Evolutionary conservation across 35 echinoderm and acorn worm genomes (phyloP).

Genomic region (Heliocidaris tuberculata): DNA sequence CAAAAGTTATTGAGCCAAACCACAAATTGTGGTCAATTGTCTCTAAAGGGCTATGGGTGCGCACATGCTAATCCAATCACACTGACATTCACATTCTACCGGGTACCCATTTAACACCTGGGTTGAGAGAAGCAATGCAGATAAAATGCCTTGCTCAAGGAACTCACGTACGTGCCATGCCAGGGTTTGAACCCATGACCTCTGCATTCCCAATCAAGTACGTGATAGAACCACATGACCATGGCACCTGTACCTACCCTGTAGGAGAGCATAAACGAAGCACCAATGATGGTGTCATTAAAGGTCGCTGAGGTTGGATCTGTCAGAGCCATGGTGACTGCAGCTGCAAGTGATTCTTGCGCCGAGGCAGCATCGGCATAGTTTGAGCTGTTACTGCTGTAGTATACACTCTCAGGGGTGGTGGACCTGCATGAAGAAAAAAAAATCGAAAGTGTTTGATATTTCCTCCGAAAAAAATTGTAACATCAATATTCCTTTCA

Average conservation of each 20-base stretch:
- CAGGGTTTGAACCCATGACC: no score
- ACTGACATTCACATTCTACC: no score
- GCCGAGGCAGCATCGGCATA: background rate
- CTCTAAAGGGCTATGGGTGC: no score
- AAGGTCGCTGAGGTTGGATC: background rate
- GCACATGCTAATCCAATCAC: no score
- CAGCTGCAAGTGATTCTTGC: background rate
- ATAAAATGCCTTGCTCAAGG: no score
- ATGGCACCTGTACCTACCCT: background rate
- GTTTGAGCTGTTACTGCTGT: slow-evolving; percentile 1
- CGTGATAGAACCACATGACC: no score
- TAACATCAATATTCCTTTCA: background rate
- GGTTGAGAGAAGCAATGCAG: no score
- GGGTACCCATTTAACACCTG: no score
- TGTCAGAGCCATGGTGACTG: background rate
- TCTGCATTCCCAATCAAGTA: no score
- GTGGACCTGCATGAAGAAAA: background rate
- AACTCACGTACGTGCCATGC: no score
- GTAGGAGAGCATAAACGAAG: background rate
- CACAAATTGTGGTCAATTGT: no score
- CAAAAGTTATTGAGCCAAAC: no score
- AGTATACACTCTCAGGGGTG: slow-evolving; percentile 27
- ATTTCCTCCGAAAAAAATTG: background rate
- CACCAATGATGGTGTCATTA: slow-evolving; percentile 22
- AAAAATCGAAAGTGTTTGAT: background rate